These are phyloP conservation scores for Stylophora pistillata DNA, from an alignment of 64 coral and sea anemone species.

Conservation along the genomic window DNA sequence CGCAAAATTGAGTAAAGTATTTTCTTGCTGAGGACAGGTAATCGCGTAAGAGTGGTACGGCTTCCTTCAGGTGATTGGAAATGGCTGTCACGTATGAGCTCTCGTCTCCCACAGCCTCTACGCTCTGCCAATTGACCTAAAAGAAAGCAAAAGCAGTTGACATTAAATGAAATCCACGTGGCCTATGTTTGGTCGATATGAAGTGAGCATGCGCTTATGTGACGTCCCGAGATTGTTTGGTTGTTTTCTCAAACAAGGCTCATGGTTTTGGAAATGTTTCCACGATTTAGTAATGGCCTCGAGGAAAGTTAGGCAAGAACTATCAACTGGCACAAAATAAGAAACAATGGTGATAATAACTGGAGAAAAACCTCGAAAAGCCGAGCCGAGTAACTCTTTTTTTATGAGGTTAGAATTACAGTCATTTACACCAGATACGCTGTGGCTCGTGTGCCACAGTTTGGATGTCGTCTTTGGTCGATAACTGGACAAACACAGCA, in stretches of 20 bases:
- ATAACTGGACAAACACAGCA: background rate
- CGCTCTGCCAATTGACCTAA: conserved; percentile 98
- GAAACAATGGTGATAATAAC: no score
- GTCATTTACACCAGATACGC: no score
- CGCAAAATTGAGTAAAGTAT: conserved; percentile 99
- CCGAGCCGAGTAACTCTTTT: no score
- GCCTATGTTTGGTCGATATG: no score
- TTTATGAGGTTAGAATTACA: no score
- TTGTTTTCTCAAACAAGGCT: background rate
- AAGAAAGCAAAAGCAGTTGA: background rate
- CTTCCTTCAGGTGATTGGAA: conserved; percentile 91
- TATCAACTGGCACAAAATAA: no score
- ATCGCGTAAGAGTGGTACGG: conserved; percentile 82
- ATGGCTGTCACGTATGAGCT: conserved; percentile 97
- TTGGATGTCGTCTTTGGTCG: no score
- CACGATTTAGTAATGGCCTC: no score
- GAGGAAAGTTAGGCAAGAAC: no score
- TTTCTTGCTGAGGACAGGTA: conserved; percentile 94
- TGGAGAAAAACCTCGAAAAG: no score
- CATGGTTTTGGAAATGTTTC: no score
- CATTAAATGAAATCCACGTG: background rate
- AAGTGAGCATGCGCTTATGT: background rate
- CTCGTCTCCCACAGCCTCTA: conserved; percentile 96
- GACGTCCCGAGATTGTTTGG: background rate
- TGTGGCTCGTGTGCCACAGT: no score